A percentile compares a stretch with the other conserved stretches of the same genome.
These are phyloP conservation scores for Aphaenogaster ashmeadi DNA, from an alignment of 1,140 invertebrate genomes.

Conservation along the genomic window DNA sequence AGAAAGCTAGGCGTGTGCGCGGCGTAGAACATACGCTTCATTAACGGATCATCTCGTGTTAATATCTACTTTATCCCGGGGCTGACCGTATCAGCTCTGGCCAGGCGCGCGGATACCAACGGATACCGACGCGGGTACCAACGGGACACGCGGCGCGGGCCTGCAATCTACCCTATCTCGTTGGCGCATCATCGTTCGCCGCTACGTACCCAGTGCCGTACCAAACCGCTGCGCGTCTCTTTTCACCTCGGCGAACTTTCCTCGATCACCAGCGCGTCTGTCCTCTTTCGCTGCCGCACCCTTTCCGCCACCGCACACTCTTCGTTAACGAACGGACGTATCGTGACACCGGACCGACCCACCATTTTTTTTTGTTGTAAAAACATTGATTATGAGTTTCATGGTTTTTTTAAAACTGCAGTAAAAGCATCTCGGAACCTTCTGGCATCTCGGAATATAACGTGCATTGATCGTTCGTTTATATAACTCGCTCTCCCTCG, in stretches of 20 bases:
- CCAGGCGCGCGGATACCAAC: slow-evolving; percentile 78
- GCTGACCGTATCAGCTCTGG: slow-evolving; percentile 84
- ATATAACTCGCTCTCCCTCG: not conserved
- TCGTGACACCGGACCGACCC: not conserved
- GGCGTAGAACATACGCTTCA: slow-evolving; percentile 87
- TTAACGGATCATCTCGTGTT: slow-evolving; percentile 88
- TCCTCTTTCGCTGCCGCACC: slow-evolving; percentile 40
- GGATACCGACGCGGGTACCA: slow-evolving; percentile 65
- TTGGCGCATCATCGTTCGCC: slow-evolving; percentile 75
- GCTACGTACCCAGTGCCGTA: slow-evolving; percentile 64
- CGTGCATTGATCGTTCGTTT: not conserved
- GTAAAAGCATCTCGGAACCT: not conserved
- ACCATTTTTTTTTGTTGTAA: not conserved
- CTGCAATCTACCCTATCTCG: slow-evolving; percentile 81
- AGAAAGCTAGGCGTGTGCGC: slow-evolving; percentile 70
- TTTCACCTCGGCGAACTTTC: slow-evolving; percentile 45
- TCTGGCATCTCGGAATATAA: not conserved
- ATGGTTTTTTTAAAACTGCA: not conserved
- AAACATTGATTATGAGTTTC: slow-evolving; percentile 14
- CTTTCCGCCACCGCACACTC: not conserved
- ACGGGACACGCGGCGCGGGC: slow-evolving; percentile 73
- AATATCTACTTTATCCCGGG: slow-evolving; percentile 87
- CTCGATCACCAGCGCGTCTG: slow-evolving; percentile 40
- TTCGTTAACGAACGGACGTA: slow-evolving; percentile 23
- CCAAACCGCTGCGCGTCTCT: slow-evolving; percentile 50